These are phyloP conservation scores for Coreius guichenoti DNA, from an alignment of 2,797 vertebrate species.

Conservation along the genomic window DNA sequence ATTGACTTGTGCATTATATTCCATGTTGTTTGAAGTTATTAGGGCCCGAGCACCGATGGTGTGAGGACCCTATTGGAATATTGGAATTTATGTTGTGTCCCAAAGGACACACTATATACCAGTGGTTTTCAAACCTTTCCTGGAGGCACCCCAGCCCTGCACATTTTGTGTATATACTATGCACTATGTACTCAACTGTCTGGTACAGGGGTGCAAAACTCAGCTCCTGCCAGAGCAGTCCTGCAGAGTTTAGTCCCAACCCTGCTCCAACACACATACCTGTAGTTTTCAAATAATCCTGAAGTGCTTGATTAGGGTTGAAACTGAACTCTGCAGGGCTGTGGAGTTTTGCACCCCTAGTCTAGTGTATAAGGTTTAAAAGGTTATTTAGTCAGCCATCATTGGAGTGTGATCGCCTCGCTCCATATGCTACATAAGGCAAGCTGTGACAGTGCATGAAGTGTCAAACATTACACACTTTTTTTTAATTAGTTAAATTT, in stretches of 20 bases:
- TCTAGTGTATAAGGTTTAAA: background rate
- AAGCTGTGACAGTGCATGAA: constrained; percentile 24
- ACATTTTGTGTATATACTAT: too few species aligned
- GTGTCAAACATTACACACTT: background rate
- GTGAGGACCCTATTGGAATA: too few species aligned
- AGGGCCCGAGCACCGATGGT: too few species aligned
- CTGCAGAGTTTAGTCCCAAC: background rate
- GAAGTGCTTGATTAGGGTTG: background rate
- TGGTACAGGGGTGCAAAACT: background rate
- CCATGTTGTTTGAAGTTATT: background rate
- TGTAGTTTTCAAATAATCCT: background rate
- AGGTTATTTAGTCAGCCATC: background rate
- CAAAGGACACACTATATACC: background rate
- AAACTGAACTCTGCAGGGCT: background rate
- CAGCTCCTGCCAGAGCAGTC: too few species aligned
- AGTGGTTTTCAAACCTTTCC: too few species aligned
- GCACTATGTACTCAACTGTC: background rate
- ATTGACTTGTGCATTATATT: background rate
- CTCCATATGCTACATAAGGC: background rate
- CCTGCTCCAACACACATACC: background rate
- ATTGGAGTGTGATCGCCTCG: background rate
- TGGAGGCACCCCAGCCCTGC: too few species aligned
- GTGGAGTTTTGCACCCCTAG: background rate
- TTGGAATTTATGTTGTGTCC: background rate
- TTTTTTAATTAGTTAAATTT: background rate